A percentile compares a stretch with the other conserved stretches of the same genome.
Evolutionary conservation across 2,888 invertebrate species (phyloP).

Genomic region (Bombylius discolor): DNA sequence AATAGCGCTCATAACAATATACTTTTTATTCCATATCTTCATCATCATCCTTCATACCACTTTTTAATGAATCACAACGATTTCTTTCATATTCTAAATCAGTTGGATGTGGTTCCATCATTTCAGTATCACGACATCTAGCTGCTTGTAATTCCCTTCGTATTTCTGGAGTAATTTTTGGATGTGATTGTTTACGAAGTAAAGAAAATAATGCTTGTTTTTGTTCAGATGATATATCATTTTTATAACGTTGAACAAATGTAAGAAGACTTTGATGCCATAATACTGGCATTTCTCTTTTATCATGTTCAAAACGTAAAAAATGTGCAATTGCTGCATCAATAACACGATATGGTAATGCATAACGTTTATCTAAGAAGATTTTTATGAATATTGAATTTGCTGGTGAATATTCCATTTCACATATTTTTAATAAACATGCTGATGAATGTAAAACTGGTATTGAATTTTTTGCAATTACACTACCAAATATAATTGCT

Average conservation of each 20-base stretch:
- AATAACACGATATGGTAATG: constrained; percentile 85
- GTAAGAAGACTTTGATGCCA: constrained; percentile 95
- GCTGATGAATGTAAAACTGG: constrained; percentile 93
- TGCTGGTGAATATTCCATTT: constrained; percentile 94
- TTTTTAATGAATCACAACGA: too few species aligned
- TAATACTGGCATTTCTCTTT: constrained; percentile 76
- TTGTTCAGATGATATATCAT: constrained; percentile 87
- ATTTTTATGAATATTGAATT: constrained; percentile 89
- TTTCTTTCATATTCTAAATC: constrained; percentile 10
- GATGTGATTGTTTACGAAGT: constrained; percentile 39
- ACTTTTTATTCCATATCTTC: background rate
- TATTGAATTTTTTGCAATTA: constrained; percentile 80
- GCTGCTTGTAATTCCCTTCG: constrained; percentile 75
- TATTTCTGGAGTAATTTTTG: constrained; percentile 56
- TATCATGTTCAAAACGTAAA: constrained; percentile 74
- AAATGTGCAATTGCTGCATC: constrained; percentile 94
- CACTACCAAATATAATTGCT: constrained; percentile 88
- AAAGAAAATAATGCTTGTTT: constrained; percentile 72
- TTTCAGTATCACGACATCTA: constrained; percentile 62
- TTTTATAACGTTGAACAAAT: constrained; percentile 90
- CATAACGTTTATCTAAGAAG: constrained; percentile 95
- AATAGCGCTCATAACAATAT: too few species aligned
- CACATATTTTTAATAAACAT: constrained; percentile 86
- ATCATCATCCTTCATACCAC: background rate
- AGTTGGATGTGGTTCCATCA: constrained; percentile 25